Evolutionary conservation across 37 sponge, comb jelly and placozoan genomes (phyloP).

Genomic region (Diacarnus erythraeanus): DNA sequence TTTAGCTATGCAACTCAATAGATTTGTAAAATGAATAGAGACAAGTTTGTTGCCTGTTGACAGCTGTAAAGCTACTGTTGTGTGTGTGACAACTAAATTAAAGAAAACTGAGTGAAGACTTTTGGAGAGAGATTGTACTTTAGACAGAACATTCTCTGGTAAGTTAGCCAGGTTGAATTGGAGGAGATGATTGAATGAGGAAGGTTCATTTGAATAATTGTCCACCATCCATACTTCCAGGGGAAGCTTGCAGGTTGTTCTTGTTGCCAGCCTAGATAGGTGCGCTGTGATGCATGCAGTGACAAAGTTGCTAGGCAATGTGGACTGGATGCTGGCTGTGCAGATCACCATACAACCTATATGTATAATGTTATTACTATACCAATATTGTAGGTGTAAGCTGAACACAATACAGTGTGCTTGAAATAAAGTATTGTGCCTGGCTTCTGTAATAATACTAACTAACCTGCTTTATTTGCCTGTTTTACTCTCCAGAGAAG

Average conservation of each 20-base stretch:
- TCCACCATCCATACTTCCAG: conserved; percentile 12
- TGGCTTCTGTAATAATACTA: not conserved
- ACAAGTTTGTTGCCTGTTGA: not conserved
- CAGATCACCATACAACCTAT: conserved; percentile 12
- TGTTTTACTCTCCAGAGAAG: conserved; percentile 21
- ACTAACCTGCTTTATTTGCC: conserved; percentile 5
- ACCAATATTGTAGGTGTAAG: too few species aligned
- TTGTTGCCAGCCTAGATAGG: conserved; percentile 19
- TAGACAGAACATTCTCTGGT: not conserved
- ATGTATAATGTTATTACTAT: not conserved
- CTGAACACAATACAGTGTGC: too few species aligned
- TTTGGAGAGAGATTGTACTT: not conserved
- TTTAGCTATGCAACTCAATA: not conserved
- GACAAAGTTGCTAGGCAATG: conserved; percentile 21
- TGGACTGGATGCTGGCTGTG: not conserved
- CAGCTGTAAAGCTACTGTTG: not conserved
- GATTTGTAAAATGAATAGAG: not conserved
- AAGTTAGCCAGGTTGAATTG: conserved; percentile 11
- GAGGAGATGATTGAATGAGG: conserved; percentile 11
- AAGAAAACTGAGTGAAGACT: conserved; percentile 6
- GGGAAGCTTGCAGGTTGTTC: not conserved
- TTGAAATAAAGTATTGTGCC: too few species aligned
- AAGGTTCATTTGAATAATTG: not conserved
- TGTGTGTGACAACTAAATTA: conserved; percentile 25
- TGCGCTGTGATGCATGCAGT: not conserved